Evolutionary conservation across 2,888 invertebrate genomes (phyloP).

Genomic region (Lasioglossum marginatum): DNA sequence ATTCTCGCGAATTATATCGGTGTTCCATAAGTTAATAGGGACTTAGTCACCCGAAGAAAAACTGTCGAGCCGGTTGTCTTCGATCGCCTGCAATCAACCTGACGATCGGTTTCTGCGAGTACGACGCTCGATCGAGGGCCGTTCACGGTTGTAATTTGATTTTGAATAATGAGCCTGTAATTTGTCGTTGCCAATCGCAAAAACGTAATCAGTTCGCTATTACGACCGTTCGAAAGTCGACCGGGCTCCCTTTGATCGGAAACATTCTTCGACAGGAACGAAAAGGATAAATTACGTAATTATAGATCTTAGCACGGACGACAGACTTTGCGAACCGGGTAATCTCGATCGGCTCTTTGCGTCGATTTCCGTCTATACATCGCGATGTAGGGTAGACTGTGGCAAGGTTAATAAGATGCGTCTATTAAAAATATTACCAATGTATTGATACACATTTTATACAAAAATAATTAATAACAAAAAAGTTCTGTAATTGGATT

Average conservation of each 20-base stretch:
- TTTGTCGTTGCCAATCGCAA: slow-evolving; percentile 20
- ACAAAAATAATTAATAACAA: too few species aligned
- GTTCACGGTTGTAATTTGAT: slow-evolving; percentile 41
- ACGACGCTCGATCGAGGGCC: neutral
- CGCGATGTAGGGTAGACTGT: too few species aligned
- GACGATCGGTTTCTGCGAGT: slow-evolving; percentile 40
- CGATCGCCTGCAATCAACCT: slow-evolving; percentile 46
- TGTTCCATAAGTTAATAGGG: slow-evolving; percentile 35
- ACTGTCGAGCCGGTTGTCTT: slow-evolving; percentile 19
- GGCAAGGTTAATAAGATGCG: too few species aligned
- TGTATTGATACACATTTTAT: too few species aligned
- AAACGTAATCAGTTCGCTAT: neutral
- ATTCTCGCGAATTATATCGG: slow-evolving; percentile 25
- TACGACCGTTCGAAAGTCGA: slow-evolving; percentile 23
- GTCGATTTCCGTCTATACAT: neutral
- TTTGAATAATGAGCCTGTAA: slow-evolving; percentile 49
- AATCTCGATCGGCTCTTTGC: neutral
- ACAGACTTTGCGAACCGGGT: neutral
- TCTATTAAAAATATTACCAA: too few species aligned
- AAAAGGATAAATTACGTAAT: neutral
- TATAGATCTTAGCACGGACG: neutral
- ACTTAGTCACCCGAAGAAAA: slow-evolving; percentile 33
- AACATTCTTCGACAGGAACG: neutral
- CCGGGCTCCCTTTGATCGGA: neutral
- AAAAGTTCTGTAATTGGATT: too few species aligned